Evolutionary conservation across 2,888 invertebrate species (phyloP), one percentile per base, ranked within the genome.

Genomic region (Eupithecia abbreviata): DNA sequence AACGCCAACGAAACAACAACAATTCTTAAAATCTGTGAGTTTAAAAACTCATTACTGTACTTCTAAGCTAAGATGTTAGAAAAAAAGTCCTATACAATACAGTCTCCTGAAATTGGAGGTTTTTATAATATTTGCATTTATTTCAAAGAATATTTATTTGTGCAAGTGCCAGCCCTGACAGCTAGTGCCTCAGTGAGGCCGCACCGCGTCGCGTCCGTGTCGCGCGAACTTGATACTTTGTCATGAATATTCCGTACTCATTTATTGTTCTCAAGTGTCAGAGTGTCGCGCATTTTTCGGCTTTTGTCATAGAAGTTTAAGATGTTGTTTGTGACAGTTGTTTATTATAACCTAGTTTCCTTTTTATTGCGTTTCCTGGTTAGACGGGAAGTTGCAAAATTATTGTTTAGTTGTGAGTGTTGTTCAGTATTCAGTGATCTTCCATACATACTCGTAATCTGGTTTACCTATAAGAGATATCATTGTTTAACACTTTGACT

Each of bases 211-310:
- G n/a, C 58, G 69, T 18, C 66, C 62, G 58, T 55, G 62, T 18
- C 73, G 18, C 58, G 70, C 41, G 68, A 75, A 77, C 74, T 80
- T 74, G 74, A 79, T 76, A 79, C 79, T 79, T 67, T 51, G 41
- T 62, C 65, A 77, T 77, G 77, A 76, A 77, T 79, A 76, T 79
- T 79, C 55, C 71, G 10, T 12, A 62, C 67, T 43, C 69, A 73
- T 73, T 73, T 68, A 72, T 74, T 79, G 55, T 73, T 55, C 67
- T 71, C 76, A 72, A 79, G 70, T 69, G 67, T 77, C 72, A 77
- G 68, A 73, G 41, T 77, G 66, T 66, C 45, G 43, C 47, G 18
- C 30, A 30, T 51, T 71, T 71, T 71, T 51, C 42, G 55, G 55
- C 12, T 69, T 18, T 41, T n/a, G n/a, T 30, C 30, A 49, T 30